Base-by-base conservation (phyloP, 2,797 vertebrate species). In the Leptodactylus fallax region DNA sequence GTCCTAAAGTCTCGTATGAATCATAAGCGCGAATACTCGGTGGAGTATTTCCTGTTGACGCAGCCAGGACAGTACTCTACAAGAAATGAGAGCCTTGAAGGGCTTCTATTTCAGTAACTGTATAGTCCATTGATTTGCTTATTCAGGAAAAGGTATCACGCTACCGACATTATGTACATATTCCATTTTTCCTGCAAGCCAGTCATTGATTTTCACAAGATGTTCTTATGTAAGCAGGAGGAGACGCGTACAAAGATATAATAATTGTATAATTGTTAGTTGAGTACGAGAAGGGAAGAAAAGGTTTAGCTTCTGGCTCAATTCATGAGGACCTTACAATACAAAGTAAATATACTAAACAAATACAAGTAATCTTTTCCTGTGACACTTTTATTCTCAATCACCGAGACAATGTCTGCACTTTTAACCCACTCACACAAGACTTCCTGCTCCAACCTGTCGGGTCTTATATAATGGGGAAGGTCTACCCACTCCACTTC, bases 281-380 rank as follows among this genome's bases (percentile, higher is more conserved):
- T 12, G 71, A 86, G 80, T 47, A 78, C 85, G 79, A 67, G 67
- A 11, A 8, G n/a, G 53, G 74, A 89, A 89, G 85, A 89, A 89
- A 89, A 72, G 85, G 60, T 79, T 88, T 65, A 80, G 77, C 65
- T 83, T 86, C 79, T 89, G 88, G 63, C 72, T 89, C 74, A 86
- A 89, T 86, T 16, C 74, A 72, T 83, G 85, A 79, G 63, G 60
- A 89, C 85, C 85, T 83, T 47, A 86, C 61, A 67, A 89, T 79
- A 79, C 85, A 79, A 87, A 79, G 60, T 72, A 79, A 89, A 86
- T 78, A 89, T 19, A 79, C 55, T 86, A 74, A 79, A 80, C 74
- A 89, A 89, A 83, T 82, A 89, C 58, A 56, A 83, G 85, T 86
- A 89, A 89, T 89, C 87, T 89, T 82, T 88, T 87, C 85, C 88